Percentiles rank a stretch among this genome's conserved stretches.
Conservation (phyloP, 2,113 vertebrate genomes). For the Ptilonorhynchus violaceus region DNA sequence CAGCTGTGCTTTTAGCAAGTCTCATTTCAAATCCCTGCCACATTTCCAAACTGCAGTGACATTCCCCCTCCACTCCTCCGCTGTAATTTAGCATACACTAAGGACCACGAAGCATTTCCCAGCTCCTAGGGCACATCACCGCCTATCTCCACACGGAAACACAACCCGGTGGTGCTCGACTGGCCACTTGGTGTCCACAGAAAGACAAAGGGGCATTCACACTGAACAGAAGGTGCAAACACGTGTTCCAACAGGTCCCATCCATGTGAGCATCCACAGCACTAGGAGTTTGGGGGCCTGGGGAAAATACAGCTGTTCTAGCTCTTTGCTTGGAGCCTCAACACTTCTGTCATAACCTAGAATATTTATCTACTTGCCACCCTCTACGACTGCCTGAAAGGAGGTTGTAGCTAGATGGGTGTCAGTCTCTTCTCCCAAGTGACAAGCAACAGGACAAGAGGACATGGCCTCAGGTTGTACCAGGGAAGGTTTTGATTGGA, state of each 20-base stretch:
- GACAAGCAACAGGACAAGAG: not conserved
- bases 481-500: not conserved
- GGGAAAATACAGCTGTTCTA: not conserved
- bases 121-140: not conserved
- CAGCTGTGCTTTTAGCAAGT: not conserved
- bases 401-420: not conserved
- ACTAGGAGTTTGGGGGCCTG: not conserved
- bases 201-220: not conserved
- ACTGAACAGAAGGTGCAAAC: not conserved
- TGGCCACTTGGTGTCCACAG: not conserved
- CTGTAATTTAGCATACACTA: not conserved
- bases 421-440: not conserved
- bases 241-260: not conserved
- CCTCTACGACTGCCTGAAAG: not conserved
- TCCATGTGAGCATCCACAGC: rapidly evolving
- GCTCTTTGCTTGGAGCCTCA: not conserved
- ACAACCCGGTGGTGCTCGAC: rapidly evolving
- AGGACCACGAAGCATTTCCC: not conserved
- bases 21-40: not conserved
- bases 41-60: not conserved
- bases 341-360: not conserved
- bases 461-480: not conserved
- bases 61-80: not conserved
- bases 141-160: not conserved
- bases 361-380: not conserved